Base-by-base conservation (phyloP, 1,140 invertebrate genomes). In the Ceratosolen fusciceps region DNA sequence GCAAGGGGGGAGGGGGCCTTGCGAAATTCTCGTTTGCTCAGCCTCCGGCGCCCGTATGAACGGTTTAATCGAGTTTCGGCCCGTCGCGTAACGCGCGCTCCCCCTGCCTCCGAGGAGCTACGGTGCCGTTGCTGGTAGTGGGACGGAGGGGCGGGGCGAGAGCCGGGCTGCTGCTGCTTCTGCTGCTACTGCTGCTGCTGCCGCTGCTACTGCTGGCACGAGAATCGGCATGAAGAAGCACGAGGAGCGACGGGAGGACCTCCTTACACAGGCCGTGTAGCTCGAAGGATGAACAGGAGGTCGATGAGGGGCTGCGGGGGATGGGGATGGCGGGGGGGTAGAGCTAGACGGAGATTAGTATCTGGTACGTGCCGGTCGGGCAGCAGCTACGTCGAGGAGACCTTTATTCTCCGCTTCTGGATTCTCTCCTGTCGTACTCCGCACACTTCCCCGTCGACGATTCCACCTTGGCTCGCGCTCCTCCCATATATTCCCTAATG, bases 21-120 rank as follows among this genome's bases (percentile, higher is more conserved):
- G 89, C 89, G 85, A 90, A 90, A 90, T 90, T 90, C 89, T 89
- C 84, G 89, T 90, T 90, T 90, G 89, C 89, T 88, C 89, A 90
- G 89, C 88, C 88, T 88, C 81, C 71, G 80, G 68, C 72, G 87
- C 88, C 89, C 89, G 89, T 90, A 90, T 90, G 88, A 89, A 90
- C 90, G 90, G 85, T 90, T 90, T 90, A 90, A 90, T 90, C 90
- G 89, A 90, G 90, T 90, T 88, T 88, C 19, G 49, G 21, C 49
- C 26, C 24, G 85, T 87, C 81, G 86, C 84, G 67, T 8, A 1
- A 3, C 26, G 21, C n/a, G n/a, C n/a, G n/a, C n/a, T n/a, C n/a
- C n/a, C n/a, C n/a, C n/a, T n/a, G n/a, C n/a, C n/a, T n/a, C n/a
- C n/a, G n/a, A n/a, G n/a, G n/a, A n/a, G n/a, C n/a, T n/a, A n/a